Evolutionary conservation across 2,888 invertebrate genomes (phyloP).

Genomic region (Meliscaeva auricollis): DNA sequence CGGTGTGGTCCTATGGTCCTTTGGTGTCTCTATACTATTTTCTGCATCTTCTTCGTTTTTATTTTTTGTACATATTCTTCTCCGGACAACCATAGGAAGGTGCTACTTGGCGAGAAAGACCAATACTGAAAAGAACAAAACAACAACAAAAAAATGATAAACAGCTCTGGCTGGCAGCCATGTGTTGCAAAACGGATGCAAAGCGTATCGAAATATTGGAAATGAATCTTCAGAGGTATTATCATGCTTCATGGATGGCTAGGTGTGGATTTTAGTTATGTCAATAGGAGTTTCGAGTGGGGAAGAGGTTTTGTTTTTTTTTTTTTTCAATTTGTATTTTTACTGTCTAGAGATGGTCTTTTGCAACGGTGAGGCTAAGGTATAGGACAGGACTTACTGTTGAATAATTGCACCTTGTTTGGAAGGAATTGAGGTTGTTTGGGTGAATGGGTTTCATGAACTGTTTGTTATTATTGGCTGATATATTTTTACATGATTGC

Average conservation of each 20-base stretch:
- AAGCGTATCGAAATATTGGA: constrained; percentile 70
- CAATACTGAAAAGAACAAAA: not conserved
- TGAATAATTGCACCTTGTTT: constrained; percentile 38
- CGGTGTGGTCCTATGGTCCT: constrained; percentile 66
- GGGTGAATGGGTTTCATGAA: constrained; percentile 29
- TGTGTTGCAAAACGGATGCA: constrained; percentile 73
- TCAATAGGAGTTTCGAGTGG: constrained; percentile 47
- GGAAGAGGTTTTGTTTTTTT: constrained; percentile 1
- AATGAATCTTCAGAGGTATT: constrained; percentile 64
- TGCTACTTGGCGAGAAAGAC: constrained; percentile 57
- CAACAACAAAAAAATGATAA: constrained; percentile 51
- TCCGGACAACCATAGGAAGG: constrained; percentile 42
- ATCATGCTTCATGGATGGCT: constrained; percentile 53
- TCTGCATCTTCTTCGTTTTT: not conserved
- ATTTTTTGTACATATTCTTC: not conserved
- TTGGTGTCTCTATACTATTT: constrained; percentile 58
- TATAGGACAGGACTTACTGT: constrained; percentile 30
- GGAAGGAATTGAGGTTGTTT: constrained; percentile 27
- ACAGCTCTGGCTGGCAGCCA: constrained; percentile 63
- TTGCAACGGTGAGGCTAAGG: not conserved
- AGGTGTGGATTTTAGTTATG: constrained; percentile 64
- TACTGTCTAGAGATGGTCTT: constrained; percentile 22
- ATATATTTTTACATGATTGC: constrained; percentile 1
- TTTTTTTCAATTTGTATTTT: not conserved
- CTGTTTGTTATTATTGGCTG: constrained; percentile 28